Evolutionary conservation across 2,888 invertebrate genomes (phyloP).

Genomic region (Cosmopolites sordidus): DNA sequence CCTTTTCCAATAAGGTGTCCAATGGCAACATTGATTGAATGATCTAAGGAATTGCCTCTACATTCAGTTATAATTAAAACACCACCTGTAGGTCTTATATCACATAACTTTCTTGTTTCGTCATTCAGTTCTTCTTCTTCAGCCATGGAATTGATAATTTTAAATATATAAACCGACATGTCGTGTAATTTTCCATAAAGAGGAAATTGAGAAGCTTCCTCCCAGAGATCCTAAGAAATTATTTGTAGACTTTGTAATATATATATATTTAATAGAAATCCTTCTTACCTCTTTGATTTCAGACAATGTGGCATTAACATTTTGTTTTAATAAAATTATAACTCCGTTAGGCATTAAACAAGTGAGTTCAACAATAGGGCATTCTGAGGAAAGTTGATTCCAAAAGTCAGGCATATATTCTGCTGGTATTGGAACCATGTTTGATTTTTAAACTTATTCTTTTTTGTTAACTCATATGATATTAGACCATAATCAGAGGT

Average conservation of each 20-base stretch:
- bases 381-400: conserved; percentile 38
- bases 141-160: conserved; percentile 75
- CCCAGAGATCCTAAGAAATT: conserved; percentile 88
- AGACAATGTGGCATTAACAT: conserved; percentile 72
- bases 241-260: too few relatives aligned
- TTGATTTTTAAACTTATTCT: conserved; percentile 7
- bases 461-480: too few relatives aligned
- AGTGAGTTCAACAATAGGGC: conserved; percentile 55
- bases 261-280: neutral
- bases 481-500: too few relatives aligned
- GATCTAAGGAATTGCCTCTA: conserved; percentile 65
- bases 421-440: conserved; percentile 44
- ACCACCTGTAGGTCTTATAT: conserved; percentile 80
- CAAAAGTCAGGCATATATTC: conserved; percentile 52
- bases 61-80: conserved; percentile 76
- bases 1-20: conserved; percentile 86
- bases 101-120: conserved; percentile 78
- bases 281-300: conserved; percentile 82
- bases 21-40: conserved; percentile 77
- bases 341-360: conserved; percentile 89
- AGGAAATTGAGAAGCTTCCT: conserved; percentile 74
- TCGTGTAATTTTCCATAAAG: conserved; percentile 71
- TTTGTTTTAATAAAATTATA: conserved; percentile 66
- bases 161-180: conserved; percentile 79
- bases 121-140: conserved; percentile 81